Base-by-base conservation (phyloP, 2,888 invertebrate genomes). In the Dryococelus australis region DNA sequence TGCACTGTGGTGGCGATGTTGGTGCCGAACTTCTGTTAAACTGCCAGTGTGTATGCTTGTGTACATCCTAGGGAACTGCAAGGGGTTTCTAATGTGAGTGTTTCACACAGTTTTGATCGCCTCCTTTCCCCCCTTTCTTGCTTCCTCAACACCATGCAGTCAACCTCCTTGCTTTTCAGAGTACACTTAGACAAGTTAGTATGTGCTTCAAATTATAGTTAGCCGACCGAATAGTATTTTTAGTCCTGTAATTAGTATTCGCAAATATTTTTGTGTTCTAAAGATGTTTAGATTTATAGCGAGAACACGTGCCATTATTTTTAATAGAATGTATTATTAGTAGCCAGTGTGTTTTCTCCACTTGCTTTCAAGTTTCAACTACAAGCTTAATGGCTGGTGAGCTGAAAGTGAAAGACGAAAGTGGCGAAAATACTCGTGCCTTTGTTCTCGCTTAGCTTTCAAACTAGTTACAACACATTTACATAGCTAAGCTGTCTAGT, bases 401-500 rank as follows among this genome's bases (percentile, higher is more conserved):
- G 65, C n/a, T 65, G 16, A n/a, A 65, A 0, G 24, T 20, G 65
- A 65, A n/a, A n/a, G 65, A 24, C 65, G n/a, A 0, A 65, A 24
- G 65, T n/a, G n/a, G 65, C 16, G n/a, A 20, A 65, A 65, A 65
- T 16, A 65, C 65, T 65, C 65, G 65, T 24, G 65, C 65, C 65
- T 24, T 65, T 65, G 65, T n/a, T 65, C 65, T 65, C n/a, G 65
- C 65, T 65, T 65, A 16, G 65, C 65, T 65, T 65, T 65, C 65
- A n/a, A 65, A 65, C 20, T 65, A 65, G 65, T 16, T 65, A 65
- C 24, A 65, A 20, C 65, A 65, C 65, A 65, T 24, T 24, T 65
- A 65, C 65, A 65, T 65, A n/a, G 65, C 65, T 65, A 65, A 65
- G 65, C 65, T 65, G 65, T 65, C 65, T 65, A n/a, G 65, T 65